Percentiles rank a stretch among this genome's conserved stretches.
Evolutionary conservation across 2,888 invertebrate genomes (phyloP).

Genomic region (Melipona bicolor): DNA sequence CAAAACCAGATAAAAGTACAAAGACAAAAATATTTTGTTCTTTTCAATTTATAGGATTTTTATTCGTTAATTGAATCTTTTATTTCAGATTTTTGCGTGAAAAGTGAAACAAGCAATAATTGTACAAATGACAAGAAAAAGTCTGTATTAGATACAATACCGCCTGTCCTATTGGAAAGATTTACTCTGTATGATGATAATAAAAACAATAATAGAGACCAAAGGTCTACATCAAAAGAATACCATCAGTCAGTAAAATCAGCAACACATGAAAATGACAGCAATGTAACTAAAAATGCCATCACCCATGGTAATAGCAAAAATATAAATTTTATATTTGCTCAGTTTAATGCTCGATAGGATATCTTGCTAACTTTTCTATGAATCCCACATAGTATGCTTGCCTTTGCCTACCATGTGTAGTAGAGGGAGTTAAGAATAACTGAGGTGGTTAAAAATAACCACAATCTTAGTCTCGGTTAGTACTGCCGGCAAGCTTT

Average conservation of each 20-base stretch:
- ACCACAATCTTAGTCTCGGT: constrained; percentile 67
- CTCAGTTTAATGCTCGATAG: constrained; percentile 22
- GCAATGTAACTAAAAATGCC: constrained; percentile 54
- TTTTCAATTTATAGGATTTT: not conserved
- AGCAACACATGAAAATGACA: constrained; percentile 56
- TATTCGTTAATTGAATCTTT: constrained; percentile 21
- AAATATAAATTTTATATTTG: constrained; percentile 41
- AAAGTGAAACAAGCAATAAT: constrained; percentile 53
- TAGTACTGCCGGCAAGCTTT: constrained; percentile 60
- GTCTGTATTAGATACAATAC: constrained; percentile 52
- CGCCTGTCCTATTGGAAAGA: constrained; percentile 55
- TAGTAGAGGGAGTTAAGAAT: constrained; percentile 76
- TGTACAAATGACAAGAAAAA: constrained; percentile 59
- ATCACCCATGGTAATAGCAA: constrained; percentile 65
- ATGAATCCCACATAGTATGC: constrained; percentile 30
- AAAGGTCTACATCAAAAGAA: constrained; percentile 61
- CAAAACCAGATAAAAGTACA: constrained; percentile 67
- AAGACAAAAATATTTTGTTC: constrained; percentile 1
- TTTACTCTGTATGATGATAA: constrained; percentile 64
- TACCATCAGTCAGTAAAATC: constrained; percentile 47
- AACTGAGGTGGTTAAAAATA: constrained; percentile 78
- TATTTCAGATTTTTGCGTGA: constrained; percentile 61
- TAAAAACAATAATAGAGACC: constrained; percentile 71
- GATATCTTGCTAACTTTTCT: constrained; percentile 35
- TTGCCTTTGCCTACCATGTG: constrained; percentile 45